Conservation (phyloP, 2,113 vertebrate genomes). For the Polypterus senegalus region DNA sequence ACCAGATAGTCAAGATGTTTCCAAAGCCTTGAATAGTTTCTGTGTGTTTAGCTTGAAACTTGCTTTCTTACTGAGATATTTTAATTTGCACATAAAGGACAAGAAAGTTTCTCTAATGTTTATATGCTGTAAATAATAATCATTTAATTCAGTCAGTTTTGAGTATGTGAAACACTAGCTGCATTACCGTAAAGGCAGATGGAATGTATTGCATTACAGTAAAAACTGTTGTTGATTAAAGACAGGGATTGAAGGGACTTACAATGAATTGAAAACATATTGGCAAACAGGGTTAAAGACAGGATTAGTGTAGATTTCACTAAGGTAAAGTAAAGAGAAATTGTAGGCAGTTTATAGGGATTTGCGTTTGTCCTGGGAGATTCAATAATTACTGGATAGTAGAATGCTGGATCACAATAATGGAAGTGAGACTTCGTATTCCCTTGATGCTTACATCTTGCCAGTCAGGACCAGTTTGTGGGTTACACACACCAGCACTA, state of each 20-base stretch:
- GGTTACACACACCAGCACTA: slow-evolving; percentile 19
- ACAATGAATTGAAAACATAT: slow-evolving; percentile 50
- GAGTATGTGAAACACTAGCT: slow-evolving; percentile 28
- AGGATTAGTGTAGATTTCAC: slow-evolving; percentile 39
- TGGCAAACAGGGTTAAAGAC: slow-evolving; percentile 42
- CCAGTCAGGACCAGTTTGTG: slow-evolving; percentile 28
- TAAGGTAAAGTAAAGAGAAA: slow-evolving; percentile 33
- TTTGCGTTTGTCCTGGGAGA: slow-evolving; percentile 47
- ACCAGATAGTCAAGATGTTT: too few relatives aligned
- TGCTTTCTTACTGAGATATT: background rate
- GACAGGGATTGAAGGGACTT: slow-evolving; percentile 29
- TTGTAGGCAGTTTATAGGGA: slow-evolving; percentile 36
- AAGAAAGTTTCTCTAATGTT: slow-evolving; percentile 1
- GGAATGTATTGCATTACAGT: slow-evolving; percentile 49
- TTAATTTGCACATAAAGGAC: background rate
- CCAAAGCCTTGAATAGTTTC: background rate
- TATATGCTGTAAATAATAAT: background rate
- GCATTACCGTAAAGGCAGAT: slow-evolving; percentile 36
- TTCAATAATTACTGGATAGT: slow-evolving; percentile 52
- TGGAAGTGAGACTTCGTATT: slow-evolving; percentile 56
- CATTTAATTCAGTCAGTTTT: background rate
- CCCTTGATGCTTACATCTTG: slow-evolving; percentile 39
- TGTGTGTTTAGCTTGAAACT: background rate
- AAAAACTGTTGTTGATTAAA: slow-evolving; percentile 64
- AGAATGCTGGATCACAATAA: slow-evolving; percentile 57